Evolutionary conservation across 2,888 invertebrate genomes (phyloP).

Genomic region (Erebia palarica): DNA sequence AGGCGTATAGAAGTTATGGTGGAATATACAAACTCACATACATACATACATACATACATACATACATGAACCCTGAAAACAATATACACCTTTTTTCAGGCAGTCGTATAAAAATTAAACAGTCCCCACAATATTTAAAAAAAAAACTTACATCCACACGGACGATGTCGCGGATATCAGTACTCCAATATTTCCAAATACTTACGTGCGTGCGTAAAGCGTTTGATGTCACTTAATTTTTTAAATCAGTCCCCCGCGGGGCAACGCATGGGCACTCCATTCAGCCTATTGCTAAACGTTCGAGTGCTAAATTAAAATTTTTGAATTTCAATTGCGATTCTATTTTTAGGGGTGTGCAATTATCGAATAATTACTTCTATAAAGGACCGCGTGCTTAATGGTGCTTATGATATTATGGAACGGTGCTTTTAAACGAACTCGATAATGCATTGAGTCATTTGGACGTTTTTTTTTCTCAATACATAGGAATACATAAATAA

Average conservation of each 20-base stretch:
- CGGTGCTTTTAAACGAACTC: slow-evolving; percentile 6
- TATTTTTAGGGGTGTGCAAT: slow-evolving; percentile 40
- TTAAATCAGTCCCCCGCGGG: slow-evolving; percentile 35
- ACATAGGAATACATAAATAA: no score
- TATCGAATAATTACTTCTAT: slow-evolving; percentile 36
- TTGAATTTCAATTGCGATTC: slow-evolving; percentile 40
- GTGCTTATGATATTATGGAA: slow-evolving; percentile 26
- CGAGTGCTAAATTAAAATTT: slow-evolving; percentile 58
- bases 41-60: no score
- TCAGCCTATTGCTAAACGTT: slow-evolving; percentile 68
- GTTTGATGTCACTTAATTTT: slow-evolving; percentile 31
- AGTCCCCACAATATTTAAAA: neutral
- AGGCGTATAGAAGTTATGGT: no score
- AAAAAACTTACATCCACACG: neutral
- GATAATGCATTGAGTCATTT: slow-evolving; percentile 1
- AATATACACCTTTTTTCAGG: no score
- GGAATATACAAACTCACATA: no score
- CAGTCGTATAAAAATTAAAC: no score
- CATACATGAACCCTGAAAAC: no score
- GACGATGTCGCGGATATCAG: neutral
- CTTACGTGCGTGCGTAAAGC: slow-evolving; percentile 36
- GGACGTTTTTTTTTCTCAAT: slow-evolving; percentile 5
- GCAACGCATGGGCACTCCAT: slow-evolving; percentile 43
- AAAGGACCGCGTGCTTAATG: slow-evolving; percentile 23
- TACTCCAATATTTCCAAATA: slow-evolving; percentile 21